Conservation (phyloP, 2,888 invertebrate genomes). For the Apodemia hepburni region DNA sequence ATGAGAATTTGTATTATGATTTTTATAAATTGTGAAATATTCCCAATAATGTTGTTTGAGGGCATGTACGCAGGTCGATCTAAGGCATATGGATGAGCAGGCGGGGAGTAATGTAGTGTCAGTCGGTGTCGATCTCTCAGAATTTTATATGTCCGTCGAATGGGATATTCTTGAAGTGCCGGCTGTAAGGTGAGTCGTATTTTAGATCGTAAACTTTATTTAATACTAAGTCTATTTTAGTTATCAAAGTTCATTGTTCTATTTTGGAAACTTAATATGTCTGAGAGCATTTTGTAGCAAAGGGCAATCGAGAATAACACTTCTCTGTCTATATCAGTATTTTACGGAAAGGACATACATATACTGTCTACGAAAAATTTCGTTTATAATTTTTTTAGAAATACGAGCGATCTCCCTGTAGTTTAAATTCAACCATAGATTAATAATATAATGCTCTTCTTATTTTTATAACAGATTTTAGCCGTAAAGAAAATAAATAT, state of each 20-base stretch:
- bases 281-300: not conserved
- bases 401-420: too few relatives aligned
- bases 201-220: not conserved
- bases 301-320: not conserved
- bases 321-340: not conserved
- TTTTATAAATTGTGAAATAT: constrained; percentile 10
- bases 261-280: not conserved
- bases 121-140: constrained; percentile 96
- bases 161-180: constrained; percentile 99
- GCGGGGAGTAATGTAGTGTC: constrained; percentile 94
- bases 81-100: constrained; percentile 95
- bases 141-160: constrained; percentile 99
- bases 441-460: too few relatives aligned
- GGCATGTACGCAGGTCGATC: constrained; percentile 86
- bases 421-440: too few relatives aligned
- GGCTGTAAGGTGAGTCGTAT: constrained; percentile 87
- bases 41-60: constrained; percentile 34
- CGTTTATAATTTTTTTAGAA: too few relatives aligned
- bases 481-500: too few relatives aligned
- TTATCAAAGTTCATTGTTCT: not conserved
- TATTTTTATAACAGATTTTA: too few relatives aligned
- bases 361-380: too few relatives aligned
- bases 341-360: not conserved
- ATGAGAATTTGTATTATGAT: not conserved
- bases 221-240: not conserved